Evolutionary conservation across 2,113 vertebrate genomes (phyloP), one percentile per base, ranked within the genome.

Genomic region (Dasypus novemcinctus): DNA sequence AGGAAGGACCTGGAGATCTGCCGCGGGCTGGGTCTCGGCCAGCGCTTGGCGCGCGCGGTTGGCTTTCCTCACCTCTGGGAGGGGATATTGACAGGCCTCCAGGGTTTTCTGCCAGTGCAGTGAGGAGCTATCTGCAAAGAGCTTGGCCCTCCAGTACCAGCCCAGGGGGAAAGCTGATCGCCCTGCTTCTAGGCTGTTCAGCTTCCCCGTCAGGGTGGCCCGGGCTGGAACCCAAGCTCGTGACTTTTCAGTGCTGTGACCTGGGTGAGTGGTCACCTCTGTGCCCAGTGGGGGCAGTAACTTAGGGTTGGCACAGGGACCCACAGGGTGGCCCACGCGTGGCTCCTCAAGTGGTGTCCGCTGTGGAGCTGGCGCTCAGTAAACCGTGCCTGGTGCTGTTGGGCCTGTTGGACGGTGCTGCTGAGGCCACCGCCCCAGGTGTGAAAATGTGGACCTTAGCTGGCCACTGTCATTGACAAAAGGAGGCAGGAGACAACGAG

Each of bases 351-450:
- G 38, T 0, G 46, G 43, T 5, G 54, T 78, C 89, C n/a, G 84
- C 71, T 63, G 14, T 4, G 9, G 0, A 14, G 20, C 0, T 21
- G 69, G 63, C 57, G 4, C 69, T 41, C 43, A 0, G 1, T 13
- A 15, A 57, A 61, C 11, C 5, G 33, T 14, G 20, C 38, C 74
- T 5, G 81, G 17, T 4, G 33, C 33, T 20, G 17, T 6, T 25
- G 2, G 46, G 83, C 31, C 88, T 49, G 31, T 1, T 7, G 36
- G 31, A 29, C 23, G 88, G 46, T n/a, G 29, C 78, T 21, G 27
- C 71, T 5, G 2, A 29, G 63, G 46, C 46, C 84, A 20, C 27
- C 10, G 76, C 25, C 3, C 13, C 18, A 5, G 41, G 41, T 18
- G 72, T 31, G 74, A 86, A 38, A 61, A 68, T 4, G 1, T 21